phyloP scores from a whole-genome alignment of 2,113 vertebrate species.

The Prolemur simus region DNA sequence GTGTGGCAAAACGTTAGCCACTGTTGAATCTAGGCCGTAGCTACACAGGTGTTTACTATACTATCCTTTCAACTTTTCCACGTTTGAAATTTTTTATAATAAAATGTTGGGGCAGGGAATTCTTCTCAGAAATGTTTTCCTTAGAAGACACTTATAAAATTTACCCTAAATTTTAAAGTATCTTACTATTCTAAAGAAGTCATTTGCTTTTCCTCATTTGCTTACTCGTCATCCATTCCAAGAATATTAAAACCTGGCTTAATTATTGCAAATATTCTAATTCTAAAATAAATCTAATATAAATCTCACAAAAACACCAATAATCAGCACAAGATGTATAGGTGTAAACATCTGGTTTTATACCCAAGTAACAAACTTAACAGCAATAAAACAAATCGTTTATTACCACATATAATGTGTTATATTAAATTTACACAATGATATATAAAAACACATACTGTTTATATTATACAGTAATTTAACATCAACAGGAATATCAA shows the following conservation, averaged over 20 bases:
- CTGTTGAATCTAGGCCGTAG: background rate
- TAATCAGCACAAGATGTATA: conserved; percentile 55
- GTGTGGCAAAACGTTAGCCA: background rate
- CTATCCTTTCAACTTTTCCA: conserved; percentile 7
- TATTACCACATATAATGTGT: conserved; percentile 88
- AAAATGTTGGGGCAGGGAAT: background rate
- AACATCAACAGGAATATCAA: conserved; percentile 86
- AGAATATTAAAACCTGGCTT: conserved; percentile 47
- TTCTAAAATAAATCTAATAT: background rate
- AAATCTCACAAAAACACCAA: conserved; percentile 56
- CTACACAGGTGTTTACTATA: background rate
- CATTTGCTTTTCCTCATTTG: background rate
- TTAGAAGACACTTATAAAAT: background rate
- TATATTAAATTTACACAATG: conserved; percentile 91
- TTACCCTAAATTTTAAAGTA: conserved; percentile 22
- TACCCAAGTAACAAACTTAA: conserved; percentile 81
- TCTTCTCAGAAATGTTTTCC: conserved; percentile 43
- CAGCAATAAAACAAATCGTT: conserved; percentile 88
- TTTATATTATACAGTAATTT: conserved; percentile 88
- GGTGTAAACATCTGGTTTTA: conserved; percentile 71
- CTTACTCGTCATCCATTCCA: background rate
- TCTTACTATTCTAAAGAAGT: background rate
- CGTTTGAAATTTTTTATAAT: background rate
- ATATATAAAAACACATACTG: conserved; percentile 87
- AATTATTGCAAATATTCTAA: conserved; percentile 11